A percentile compares a stretch with the other conserved stretches of the same genome.
These are phyloP conservation scores for Pygoscelis adeliae DNA, from an alignment of 2,113 vertebrate species.

Conservation along the genomic window DNA sequence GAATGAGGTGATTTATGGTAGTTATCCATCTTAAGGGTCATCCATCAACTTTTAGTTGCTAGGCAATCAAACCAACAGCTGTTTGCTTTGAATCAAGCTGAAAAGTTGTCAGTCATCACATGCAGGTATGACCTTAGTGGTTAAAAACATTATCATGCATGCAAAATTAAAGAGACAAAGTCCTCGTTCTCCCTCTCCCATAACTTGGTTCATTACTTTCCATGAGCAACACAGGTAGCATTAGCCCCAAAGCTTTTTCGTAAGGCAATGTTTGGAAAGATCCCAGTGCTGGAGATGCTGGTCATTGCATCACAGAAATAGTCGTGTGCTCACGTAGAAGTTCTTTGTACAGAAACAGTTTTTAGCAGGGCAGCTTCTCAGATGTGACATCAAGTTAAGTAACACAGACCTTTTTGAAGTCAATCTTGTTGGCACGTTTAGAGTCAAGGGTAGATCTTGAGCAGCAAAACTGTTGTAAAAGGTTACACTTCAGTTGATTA, in stretches of 20 bases:
- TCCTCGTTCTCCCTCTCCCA: neutral
- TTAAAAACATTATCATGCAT: conserved; percentile 71
- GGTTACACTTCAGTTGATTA: neutral
- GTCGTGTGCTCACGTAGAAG: rapidly evolving
- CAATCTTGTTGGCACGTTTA: rapidly evolving
- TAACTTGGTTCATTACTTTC: neutral
- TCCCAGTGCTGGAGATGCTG: neutral
- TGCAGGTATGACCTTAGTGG: conserved; percentile 83
- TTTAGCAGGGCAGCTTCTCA: neutral
- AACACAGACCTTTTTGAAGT: neutral
- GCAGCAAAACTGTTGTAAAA: neutral
- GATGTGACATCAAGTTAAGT: neutral
- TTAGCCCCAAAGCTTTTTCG: neutral
- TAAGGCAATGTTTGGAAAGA: neutral
- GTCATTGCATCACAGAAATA: neutral
- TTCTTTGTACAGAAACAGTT: neutral
- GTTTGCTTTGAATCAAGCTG: conserved; percentile 89
- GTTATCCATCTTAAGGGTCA: conserved; percentile 97
- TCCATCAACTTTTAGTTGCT: conserved; percentile 96
- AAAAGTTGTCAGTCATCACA: conserved; percentile 89
- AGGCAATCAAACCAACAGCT: conserved; percentile 97
- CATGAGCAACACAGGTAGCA: neutral
- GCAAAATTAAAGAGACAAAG: conserved; percentile 72
- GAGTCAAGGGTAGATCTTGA: neutral
- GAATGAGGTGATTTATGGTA: conserved; percentile 95